Evolutionary conservation across 2,113 vertebrate genomes (phyloP), one percentile per base, ranked within the genome.

Genomic region (Agelaius tricolor): DNA sequence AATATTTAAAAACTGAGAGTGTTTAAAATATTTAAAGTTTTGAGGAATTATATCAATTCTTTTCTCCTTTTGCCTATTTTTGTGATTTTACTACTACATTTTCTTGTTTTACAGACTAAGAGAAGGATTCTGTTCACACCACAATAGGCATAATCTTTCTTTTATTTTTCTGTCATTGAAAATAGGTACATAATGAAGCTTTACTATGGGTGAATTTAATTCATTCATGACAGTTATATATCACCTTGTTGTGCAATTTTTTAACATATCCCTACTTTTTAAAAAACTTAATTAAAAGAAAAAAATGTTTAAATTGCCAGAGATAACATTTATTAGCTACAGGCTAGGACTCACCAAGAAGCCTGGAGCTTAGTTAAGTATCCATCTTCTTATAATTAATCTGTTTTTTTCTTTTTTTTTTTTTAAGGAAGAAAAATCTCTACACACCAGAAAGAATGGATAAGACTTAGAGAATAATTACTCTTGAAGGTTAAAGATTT

Each of bases 311-410:
- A 87, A 78, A 92, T 92, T 78, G 55, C 43, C 44, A 84, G 68
- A 89, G 92, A 79, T 76, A 94, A 93, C 68, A 91, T 85, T 75
- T 74, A 96, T 93, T 91, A 94, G 62, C 84, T 67, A 66, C 87
- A 93, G 84, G 74, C 69, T 87, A 35, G 77, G 83, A 74, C 59
- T 81, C 54, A 87, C 43, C 23, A 90, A 57, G 88, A 84, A 81
- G 83, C 49, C 84, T 80, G 55, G 69, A 90, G 89, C 77, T 93
- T 81, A 84, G 54, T 85, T 91, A 87, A 89, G 44, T 84, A 94
- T 71, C 85, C 81, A 59, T 93, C 93, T 90, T 94, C 87, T 93
- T 78, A 85, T 23, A 97, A 97, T 96, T 96, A 95, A 96, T 93
- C 92, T 23, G 5, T 4, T 63, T 75, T 75, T 74, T 65, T 8